Percentiles rank a stretch among this genome's conserved stretches.
Conservation (phyloP, 2,113 vertebrate species). For the Phyllopteryx taeniolatus region DNA sequence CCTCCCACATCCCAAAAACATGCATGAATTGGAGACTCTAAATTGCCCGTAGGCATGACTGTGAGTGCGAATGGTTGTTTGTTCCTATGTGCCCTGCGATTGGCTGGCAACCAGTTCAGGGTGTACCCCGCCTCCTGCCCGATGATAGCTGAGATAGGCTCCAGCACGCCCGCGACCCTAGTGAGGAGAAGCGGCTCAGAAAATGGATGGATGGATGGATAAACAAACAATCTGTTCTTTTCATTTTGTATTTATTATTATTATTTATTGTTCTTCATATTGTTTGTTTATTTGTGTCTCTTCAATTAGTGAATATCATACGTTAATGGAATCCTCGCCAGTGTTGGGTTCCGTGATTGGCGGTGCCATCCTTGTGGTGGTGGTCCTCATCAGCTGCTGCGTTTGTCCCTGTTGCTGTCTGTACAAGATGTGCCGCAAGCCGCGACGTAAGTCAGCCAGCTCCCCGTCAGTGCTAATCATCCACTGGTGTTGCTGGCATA, state of each 20-base stretch:
- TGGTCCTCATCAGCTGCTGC: constrained; percentile 81
- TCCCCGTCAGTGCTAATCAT: not conserved
- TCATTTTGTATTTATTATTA: not conserved
- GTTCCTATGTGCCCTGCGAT: too few species aligned
- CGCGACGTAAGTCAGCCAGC: constrained; percentile 75
- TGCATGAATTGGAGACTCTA: too few species aligned
- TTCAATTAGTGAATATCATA: not conserved
- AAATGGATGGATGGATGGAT: too few species aligned
- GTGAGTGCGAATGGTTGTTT: too few species aligned
- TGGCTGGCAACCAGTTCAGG: too few species aligned
- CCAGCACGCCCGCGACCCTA: too few species aligned
- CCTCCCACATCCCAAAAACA: too few species aligned
- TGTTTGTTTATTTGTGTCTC: constrained; percentile 4
- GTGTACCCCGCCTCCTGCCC: too few species aligned
- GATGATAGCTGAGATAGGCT: too few species aligned
- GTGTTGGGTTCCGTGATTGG: not conserved
- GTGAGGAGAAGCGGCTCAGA: too few species aligned
- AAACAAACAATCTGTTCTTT: too few species aligned
- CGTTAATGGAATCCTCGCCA: fast-evolving
- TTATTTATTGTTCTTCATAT: not conserved
- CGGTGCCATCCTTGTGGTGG: constrained; percentile 41
- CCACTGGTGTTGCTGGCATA: not conserved
- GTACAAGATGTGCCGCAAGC: constrained; percentile 84
- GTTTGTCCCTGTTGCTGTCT: constrained; percentile 90
- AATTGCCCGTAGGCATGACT: too few species aligned